These are phyloP conservation scores for Eulacestoma nigropectus DNA, from an alignment of 2,113 vertebrate genomes.

Conservation along the genomic window DNA sequence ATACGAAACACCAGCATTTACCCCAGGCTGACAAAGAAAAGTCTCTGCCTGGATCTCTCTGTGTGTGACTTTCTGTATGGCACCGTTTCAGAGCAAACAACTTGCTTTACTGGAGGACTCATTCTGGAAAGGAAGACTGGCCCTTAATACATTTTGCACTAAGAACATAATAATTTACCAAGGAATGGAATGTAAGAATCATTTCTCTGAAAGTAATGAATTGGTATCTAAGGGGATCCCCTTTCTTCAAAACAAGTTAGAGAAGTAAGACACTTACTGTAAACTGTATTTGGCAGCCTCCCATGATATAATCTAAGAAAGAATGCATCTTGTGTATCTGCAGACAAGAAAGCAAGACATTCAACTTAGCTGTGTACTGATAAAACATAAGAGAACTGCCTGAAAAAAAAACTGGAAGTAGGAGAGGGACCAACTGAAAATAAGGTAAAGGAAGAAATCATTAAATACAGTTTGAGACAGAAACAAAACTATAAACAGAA, in stretches of 20 bases:
- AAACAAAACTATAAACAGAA: not conserved
- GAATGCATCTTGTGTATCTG: slow-evolving; percentile 99
- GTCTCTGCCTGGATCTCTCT: not conserved
- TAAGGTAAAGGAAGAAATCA: not conserved
- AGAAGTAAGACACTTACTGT: slow-evolving; percentile 81
- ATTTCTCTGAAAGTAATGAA: not conserved
- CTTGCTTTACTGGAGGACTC: not conserved
- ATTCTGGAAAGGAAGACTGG: not conserved
- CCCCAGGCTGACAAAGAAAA: not conserved
- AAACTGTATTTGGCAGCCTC: slow-evolving; percentile 98
- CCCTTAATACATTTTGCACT: not conserved
- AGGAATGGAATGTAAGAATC: not conserved
- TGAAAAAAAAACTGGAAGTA: not conserved
- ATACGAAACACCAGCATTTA: not conserved
- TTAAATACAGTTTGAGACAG: not conserved
- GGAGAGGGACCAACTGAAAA: not conserved
- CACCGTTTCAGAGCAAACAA: not conserved
- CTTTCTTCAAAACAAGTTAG: not conserved
- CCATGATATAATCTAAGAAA: slow-evolving; percentile 99
- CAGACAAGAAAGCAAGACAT: slow-evolving; percentile 24
- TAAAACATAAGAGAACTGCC: not conserved
- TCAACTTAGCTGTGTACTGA: not conserved
- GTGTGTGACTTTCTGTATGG: not conserved
- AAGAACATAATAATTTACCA: not conserved
- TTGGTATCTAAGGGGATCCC: not conserved